Percentiles rank a stretch among this genome's conserved stretches.
These are phyloP conservation scores for Ivindomyrus marchei DNA, from an alignment of 2,113 vertebrate species.

Conservation along the genomic window DNA sequence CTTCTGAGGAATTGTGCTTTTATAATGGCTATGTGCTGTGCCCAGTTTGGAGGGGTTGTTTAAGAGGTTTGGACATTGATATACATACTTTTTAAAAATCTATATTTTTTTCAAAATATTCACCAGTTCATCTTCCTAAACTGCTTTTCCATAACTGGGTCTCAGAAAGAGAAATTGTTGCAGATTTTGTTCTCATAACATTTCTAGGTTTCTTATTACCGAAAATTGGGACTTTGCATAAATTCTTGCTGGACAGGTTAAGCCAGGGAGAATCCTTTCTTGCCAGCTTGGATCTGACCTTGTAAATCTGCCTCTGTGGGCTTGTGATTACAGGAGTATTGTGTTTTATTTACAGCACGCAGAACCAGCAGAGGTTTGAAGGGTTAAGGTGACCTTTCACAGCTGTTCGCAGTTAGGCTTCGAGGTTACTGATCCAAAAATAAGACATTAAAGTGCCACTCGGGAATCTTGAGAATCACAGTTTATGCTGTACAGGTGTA, in stretches of 20 bases:
- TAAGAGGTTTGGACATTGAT: not conserved
- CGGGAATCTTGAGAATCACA: not conserved
- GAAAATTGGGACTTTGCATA: not conserved
- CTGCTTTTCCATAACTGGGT: not conserved
- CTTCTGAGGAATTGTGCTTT: not conserved
- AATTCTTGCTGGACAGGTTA: not conserved
- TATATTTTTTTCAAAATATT: not conserved
- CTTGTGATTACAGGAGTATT: not conserved
- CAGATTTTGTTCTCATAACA: not conserved
- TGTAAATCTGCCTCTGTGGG: not conserved
- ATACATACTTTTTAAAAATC: not conserved
- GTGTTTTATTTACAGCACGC: not conserved
- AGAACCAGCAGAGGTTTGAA: not conserved
- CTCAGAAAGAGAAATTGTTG: not conserved
- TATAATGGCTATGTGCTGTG: not conserved
- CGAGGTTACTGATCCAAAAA: not conserved
- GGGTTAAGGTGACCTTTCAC: not conserved
- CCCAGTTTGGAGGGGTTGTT: not conserved
- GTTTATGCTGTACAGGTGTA: not conserved
- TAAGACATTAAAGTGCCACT: not conserved
- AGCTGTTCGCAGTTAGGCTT: not conserved
- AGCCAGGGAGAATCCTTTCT: not conserved
- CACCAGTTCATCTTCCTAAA: not conserved
- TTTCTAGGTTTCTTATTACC: not conserved
- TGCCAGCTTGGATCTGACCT: not conserved